A percentile compares a stretch with the other conserved stretches of the same genome.
phyloP scores from a whole-genome alignment of 2,888 invertebrate genomes.

The Tryphoninae sp. region DNA sequence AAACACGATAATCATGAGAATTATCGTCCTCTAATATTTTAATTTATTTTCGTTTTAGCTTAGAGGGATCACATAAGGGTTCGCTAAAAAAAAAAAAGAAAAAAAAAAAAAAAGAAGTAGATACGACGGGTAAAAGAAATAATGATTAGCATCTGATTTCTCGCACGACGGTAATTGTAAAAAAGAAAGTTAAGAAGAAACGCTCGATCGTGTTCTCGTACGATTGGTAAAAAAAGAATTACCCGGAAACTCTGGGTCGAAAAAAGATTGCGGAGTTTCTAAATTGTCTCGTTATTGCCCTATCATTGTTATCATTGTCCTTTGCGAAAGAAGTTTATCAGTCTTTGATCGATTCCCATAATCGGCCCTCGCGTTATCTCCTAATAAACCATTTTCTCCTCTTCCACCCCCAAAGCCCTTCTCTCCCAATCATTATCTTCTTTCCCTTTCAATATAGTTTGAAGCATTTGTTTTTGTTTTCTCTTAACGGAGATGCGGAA shows the following conservation, averaged over 20 bases:
- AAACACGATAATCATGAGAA: constrained; percentile 57
- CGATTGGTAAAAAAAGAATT: constrained; percentile 32
- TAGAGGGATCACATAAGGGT: constrained; percentile 57
- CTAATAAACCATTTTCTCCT: background rate
- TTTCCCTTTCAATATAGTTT: background rate
- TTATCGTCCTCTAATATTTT: constrained; percentile 54
- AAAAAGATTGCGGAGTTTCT: background rate
- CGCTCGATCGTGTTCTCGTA: constrained; percentile 45
- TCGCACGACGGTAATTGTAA: constrained; percentile 52
- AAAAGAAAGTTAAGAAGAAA: constrained; percentile 30
- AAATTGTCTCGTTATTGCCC: too few species aligned
- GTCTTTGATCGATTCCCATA: constrained; percentile 47
- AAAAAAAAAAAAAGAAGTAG: constrained; percentile 40
- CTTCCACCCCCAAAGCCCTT: too few species aligned
- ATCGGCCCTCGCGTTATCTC: constrained; percentile 25
- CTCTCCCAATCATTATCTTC: too few species aligned
- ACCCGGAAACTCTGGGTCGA: background rate
- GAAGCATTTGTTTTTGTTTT: background rate
- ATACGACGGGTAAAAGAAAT: constrained; percentile 25
- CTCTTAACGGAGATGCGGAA: constrained; percentile 21
- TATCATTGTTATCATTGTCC: constrained; percentile 16
- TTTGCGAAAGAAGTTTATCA: constrained; percentile 41
- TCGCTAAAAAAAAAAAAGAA: constrained; percentile 30
- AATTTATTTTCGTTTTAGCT: constrained; percentile 50
- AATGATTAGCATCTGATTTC: constrained; percentile 49